Base-by-base conservation (phyloP, 2,113 vertebrate genomes). In the Triplophysa rosa region DNA sequence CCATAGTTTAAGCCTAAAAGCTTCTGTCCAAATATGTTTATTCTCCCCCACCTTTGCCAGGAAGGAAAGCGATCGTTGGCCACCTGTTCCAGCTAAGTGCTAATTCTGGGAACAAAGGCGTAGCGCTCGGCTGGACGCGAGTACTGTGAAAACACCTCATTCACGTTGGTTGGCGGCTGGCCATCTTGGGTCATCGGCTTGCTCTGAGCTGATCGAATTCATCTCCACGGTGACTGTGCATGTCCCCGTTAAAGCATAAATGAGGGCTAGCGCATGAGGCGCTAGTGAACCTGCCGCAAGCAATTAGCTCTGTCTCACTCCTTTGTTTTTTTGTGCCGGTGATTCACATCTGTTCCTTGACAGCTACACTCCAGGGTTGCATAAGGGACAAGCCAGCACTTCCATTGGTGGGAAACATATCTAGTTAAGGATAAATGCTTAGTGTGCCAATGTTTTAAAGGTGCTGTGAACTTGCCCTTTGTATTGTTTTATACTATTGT, bases 91-190 rank as follows among this genome's bases (percentile, higher is more conserved):
- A 71, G 37, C 65, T 37, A 37, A 69, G 59, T 56, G 49, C 62
- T 80, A 62, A 61, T 79, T 84, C 66, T 62, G 49, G 70, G 47
- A 76, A 80, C 77, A 80, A 77, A 49, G 77, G 59, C 21, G 2
- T 42, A 61, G 52, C 70, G 42, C 47, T 77, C 47, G 54, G 17
- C 70, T 69, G 58, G 75, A 67, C 61, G 64, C 47, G 61, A 74
- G 49, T 67, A 40, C 40, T 49, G 74, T 70, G 66, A 67, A 79
- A 75, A 67, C 76, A 52, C 49, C 63, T 69, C 71, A 7, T 23
- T 65, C 19, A 14, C 67, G 6, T 21, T 11, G 49, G 65, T 76
- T 74, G 71, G 77, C 61, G 10, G 21, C 23, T 54, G 21, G 59
- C 66, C 72, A 75, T 62, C 42, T 37, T 45, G 59, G 59, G 52